A percentile compares a stretch with the other conserved stretches of the same genome.
phyloP scores from a whole-genome alignment of 2,888 invertebrate genomes.

The Thyatira batis region DNA sequence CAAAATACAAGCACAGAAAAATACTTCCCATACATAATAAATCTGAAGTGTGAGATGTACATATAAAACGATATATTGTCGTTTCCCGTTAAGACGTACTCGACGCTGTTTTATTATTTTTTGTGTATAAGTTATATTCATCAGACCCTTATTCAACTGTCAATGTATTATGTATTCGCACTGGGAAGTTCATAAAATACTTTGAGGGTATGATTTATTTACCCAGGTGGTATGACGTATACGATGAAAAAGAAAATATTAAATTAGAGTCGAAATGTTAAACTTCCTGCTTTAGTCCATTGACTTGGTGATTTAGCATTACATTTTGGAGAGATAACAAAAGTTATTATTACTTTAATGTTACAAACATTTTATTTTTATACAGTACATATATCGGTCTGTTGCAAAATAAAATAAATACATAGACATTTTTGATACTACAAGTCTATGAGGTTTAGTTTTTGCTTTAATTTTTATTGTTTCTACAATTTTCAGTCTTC shows the following conservation, averaged over 20 bases:
- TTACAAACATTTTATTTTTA: too few species aligned
- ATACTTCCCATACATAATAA: neutral
- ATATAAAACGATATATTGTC: neutral
- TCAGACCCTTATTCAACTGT: constrained; percentile 26
- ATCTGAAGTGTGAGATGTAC: neutral
- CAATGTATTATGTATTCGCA: constrained; percentile 15
- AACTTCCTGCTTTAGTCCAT: neutral
- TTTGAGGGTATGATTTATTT: neutral
- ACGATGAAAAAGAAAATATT: neutral
- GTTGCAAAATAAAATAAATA: too few species aligned
- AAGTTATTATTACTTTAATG: too few species aligned
- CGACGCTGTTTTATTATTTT: constrained; percentile 9
- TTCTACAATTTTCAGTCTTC: constrained; percentile 62
- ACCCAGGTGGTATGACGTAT: neutral
- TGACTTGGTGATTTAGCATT: neutral
- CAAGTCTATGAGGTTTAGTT: too few species aligned
- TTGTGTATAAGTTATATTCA: constrained; percentile 25
- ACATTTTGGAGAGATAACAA: too few species aligned
- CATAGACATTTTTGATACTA: too few species aligned
- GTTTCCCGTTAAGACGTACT: neutral
- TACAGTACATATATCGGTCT: too few species aligned
- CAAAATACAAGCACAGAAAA: neutral
- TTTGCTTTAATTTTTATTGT: neutral
- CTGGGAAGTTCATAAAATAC: neutral
- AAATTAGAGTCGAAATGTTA: neutral